phyloP scores from a whole-genome alignment of 1,140 invertebrate species.

The Manduca sexta region DNA sequence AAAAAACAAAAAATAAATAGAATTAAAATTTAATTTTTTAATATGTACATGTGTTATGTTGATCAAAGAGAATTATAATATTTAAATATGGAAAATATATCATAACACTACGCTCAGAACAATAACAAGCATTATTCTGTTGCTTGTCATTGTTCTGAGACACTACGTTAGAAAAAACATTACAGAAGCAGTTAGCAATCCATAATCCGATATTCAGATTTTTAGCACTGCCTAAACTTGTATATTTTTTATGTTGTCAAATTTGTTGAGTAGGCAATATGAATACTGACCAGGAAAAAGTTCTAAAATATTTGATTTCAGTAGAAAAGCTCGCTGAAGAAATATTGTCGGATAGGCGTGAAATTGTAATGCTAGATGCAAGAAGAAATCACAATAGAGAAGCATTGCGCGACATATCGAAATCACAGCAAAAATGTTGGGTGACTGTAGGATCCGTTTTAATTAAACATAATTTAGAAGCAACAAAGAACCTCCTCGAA shows the following conservation, averaged over 20 bases:
- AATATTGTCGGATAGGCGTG: slow-evolving; percentile 78
- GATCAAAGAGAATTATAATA: too few relatives aligned
- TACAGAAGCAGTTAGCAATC: not conserved
- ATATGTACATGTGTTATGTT: too few relatives aligned
- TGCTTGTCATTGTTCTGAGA: not conserved
- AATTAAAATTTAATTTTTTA: too few relatives aligned
- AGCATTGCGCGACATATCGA: slow-evolving; percentile 80
- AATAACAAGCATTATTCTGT: too few relatives aligned
- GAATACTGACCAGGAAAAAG: slow-evolving; percentile 58
- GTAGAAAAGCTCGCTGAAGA: slow-evolving; percentile 74
- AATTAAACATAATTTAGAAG: slow-evolving; percentile 78
- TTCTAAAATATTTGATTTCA: slow-evolving; percentile 60
- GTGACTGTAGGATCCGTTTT: slow-evolving; percentile 84
- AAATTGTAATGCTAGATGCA: slow-evolving; percentile 84
- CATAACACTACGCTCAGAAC: too few relatives aligned
- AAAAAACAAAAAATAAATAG: too few relatives aligned
- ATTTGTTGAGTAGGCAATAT: not conserved
- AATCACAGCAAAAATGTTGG: slow-evolving; percentile 77
- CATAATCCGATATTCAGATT: not conserved
- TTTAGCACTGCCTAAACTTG: not conserved
- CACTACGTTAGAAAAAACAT: not conserved
- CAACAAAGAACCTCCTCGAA: slow-evolving; percentile 78
- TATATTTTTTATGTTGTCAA: not conserved
- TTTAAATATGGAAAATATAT: too few relatives aligned
- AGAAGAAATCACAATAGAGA: slow-evolving; percentile 85